Conservation (phyloP, 1,140 invertebrate genomes). For the Lepidurus packardi region DNA sequence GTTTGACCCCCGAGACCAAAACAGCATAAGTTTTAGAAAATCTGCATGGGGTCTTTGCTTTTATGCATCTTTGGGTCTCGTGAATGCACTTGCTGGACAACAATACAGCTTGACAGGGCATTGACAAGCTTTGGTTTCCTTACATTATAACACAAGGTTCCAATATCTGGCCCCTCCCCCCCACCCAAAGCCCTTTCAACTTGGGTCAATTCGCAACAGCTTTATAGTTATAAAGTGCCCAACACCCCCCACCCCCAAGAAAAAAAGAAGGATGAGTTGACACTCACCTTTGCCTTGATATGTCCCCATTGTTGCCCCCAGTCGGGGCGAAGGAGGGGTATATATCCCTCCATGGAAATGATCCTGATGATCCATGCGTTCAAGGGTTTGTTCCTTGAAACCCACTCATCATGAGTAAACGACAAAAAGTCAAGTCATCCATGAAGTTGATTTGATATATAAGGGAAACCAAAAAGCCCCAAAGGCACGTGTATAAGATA, state of each 20-base stretch:
- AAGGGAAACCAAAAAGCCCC: conserved; percentile 5
- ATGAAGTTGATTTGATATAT: neutral
- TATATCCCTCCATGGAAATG: conserved; percentile 16
- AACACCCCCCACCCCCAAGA: neutral
- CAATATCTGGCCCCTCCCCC: neutral
- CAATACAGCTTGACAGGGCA: conserved; percentile 18
- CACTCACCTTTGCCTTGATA: neutral
- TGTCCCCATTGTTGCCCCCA: conserved; percentile 8
- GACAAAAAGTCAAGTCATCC: conserved; percentile 7
- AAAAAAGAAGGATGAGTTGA: conserved; percentile 11
- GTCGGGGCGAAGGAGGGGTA: neutral
- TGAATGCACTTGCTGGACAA: conserved; percentile 13
- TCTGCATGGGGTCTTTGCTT: conserved; percentile 3
- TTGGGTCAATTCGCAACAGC: conserved; percentile 16
- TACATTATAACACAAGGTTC: conserved; percentile 19
- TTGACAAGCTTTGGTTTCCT: conserved; percentile 21
- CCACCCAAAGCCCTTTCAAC: neutral
- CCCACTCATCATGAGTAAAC: neutral
- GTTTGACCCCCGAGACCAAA: conserved; percentile 13
- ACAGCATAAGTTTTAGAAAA: conserved; percentile 22
- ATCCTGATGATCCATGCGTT: conserved; percentile 4
- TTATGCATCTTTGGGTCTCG: neutral
- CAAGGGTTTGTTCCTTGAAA: conserved; percentile 19
- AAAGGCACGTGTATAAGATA: neutral
- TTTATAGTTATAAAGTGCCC: neutral